Conservation (phyloP, 2,888 invertebrate genomes). For the Diachrysia chrysitis region DNA sequence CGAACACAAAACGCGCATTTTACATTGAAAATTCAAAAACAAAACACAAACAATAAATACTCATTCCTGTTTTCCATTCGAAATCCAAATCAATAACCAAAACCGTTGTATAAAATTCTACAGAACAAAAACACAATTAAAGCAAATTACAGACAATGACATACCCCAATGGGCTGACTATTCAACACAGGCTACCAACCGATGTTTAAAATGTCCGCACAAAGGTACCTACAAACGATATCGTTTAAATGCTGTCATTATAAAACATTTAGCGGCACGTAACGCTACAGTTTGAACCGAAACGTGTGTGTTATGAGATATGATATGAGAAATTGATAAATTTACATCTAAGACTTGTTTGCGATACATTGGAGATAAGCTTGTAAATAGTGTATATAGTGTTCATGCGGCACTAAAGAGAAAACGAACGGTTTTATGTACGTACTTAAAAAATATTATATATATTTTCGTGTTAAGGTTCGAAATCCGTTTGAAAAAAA, state of each 20-base stretch:
- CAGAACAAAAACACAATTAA: constrained; percentile 30
- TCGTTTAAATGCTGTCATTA: constrained; percentile 65
- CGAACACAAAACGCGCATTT: not conserved
- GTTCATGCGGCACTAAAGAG: too few species aligned
- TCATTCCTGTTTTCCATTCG: not conserved
- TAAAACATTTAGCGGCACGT: constrained; percentile 69
- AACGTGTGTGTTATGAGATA: constrained; percentile 29
- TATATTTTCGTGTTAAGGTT: too few species aligned
- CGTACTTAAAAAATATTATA: too few species aligned
- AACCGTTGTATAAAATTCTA: constrained; percentile 21
- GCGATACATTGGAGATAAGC: not conserved
- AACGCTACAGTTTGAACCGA: constrained; percentile 48
- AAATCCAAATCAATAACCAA: constrained; percentile 33
- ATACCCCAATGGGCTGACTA: constrained; percentile 28
- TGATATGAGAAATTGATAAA: not conserved
- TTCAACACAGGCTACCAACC: constrained; percentile 18
- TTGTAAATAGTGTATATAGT: too few species aligned
- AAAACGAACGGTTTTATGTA: too few species aligned
- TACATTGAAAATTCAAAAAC: not conserved
- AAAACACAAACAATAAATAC: constrained; percentile 1
- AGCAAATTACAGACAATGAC: constrained; percentile 20
- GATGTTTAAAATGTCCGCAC: constrained; percentile 39
- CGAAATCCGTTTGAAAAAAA: too few species aligned
- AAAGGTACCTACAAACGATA: constrained; percentile 58
- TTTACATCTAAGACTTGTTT: not conserved